Base-by-base conservation (phyloP, 2,888 invertebrate genomes). In the Lobophora halterata region DNA sequence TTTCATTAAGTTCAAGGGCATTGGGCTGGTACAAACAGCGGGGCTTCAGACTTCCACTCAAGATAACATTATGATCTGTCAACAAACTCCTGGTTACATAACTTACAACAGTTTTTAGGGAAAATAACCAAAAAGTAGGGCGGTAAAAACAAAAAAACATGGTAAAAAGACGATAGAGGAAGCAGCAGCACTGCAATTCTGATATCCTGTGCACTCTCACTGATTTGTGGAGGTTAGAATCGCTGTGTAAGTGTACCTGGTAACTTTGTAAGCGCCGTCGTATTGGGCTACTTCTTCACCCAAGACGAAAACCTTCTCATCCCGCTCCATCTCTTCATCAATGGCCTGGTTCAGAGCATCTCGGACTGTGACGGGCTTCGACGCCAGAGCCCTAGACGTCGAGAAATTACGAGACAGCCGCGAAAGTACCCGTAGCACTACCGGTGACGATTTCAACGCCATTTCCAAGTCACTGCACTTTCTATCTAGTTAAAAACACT, bases 261-360 rank as follows among this genome's bases (percentile, higher is more conserved):
- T 93, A 13, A 99, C 95, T 93, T 98, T 95, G 73, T 99, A 99
- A 28, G 98, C 98, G 48, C 99, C 99, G 72, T 99, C 98, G 69
- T 98, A 99, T 80, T 95, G 93, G n/a, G 98, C 99, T 1, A 99
- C 99, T 88, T 99, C 99, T 79, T 99, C 99, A 20, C 99, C 99
- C 48, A 98, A 64, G 21, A 98, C 70, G 73, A 97, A 97, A 0
- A 97, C 97, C 43, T 90, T 90, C 16, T 98, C 97, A 74, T 99
- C 99, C 44, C 93, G 90, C 61, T 93, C 93, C 91, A 99, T 94
- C 88, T 99, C 99, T 72, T 99, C 99, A 74, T 99, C 98, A 71
- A 99, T 89, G 0, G 99, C 99, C 41, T 93, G 90, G 85, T 99
- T 99, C 34, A 99, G 87, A 38, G 99, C 99, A 92, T 99, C 99